Conservation (phyloP, 2,113 vertebrate genomes). For the Nematolebias whitei region DNA sequence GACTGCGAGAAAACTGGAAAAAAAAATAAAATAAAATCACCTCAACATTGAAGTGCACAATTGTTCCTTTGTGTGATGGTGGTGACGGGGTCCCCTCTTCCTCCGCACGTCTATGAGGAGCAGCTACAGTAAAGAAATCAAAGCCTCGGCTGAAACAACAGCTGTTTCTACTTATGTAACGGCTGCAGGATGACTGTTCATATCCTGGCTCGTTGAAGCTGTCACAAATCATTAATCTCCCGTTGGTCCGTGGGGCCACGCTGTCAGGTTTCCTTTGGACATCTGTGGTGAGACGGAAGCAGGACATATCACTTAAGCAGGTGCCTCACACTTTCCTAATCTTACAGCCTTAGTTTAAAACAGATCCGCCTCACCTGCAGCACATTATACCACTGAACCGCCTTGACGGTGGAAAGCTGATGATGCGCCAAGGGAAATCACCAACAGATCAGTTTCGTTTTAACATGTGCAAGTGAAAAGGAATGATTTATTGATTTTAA, state of each 20-base stretch:
- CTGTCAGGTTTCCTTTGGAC: constrained; percentile 72
- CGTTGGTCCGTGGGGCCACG: constrained; percentile 68
- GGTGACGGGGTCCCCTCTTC: constrained; percentile 35
- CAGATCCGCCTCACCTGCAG: constrained; percentile 25
- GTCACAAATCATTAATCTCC: constrained; percentile 80
- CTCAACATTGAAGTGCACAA: constrained; percentile 2
- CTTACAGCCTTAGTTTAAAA: constrained; percentile 34
- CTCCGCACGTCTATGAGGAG: constrained; percentile 35
- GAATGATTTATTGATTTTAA: neutral
- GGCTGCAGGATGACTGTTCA: constrained; percentile 79
- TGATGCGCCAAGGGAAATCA: neutral
- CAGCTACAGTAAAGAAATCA: constrained; percentile 58
- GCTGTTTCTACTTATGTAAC: constrained; percentile 83
- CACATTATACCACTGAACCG: constrained; percentile 13
- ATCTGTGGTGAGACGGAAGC: constrained; percentile 44
- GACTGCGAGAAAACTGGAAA: constrained; percentile 6
- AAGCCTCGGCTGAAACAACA: constrained; percentile 72
- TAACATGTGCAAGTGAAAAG: neutral
- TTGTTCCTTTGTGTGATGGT: constrained; percentile 38
- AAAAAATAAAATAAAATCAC: no score
- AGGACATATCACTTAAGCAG: constrained; percentile 54
- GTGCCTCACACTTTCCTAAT: constrained; percentile 57
- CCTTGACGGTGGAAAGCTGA: constrained; percentile 11
- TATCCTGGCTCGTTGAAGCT: constrained; percentile 78
- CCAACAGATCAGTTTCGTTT: neutral